Percentiles rank a stretch among this genome's conserved stretches.
These are phyloP conservation scores for Neolamprologus falcicula DNA, from an alignment of 2,113 vertebrate genomes.

Conservation along the genomic window DNA sequence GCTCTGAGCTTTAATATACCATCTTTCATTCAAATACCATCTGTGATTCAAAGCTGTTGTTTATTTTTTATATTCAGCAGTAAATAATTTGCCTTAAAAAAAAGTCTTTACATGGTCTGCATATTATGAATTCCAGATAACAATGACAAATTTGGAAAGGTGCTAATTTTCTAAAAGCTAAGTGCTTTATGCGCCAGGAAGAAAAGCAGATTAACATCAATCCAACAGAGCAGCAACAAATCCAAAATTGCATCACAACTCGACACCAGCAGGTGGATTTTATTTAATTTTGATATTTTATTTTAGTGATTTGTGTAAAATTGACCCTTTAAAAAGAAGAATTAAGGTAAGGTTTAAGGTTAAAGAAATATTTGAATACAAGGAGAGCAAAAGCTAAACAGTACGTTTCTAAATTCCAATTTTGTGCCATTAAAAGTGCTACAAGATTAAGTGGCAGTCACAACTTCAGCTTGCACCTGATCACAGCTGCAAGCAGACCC, in stretches of 20 bases:
- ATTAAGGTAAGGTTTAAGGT: background rate
- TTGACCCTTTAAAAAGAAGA: background rate
- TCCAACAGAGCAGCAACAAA: background rate
- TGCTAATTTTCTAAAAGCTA: background rate
- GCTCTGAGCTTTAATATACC: background rate
- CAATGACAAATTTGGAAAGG: background rate
- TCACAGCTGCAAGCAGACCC: background rate
- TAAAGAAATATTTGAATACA: background rate
- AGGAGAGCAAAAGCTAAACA: background rate
- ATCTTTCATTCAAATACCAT: background rate
- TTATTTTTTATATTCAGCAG: background rate
- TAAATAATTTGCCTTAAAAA: background rate
- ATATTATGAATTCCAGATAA: background rate
- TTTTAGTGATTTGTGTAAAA: background rate
- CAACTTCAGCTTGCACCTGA: constrained; percentile 18
- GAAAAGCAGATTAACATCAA: background rate
- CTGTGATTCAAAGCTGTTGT: background rate
- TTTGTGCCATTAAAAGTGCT: background rate
- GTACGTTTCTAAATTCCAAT: constrained; percentile 6
- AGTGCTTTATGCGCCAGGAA: background rate
- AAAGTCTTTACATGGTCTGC: background rate
- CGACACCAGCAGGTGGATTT: background rate
- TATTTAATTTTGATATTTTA: background rate
- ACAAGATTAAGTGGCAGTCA: background rate
- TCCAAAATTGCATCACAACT: background rate